Percentiles rank a stretch among this genome's conserved stretches.
These are phyloP conservation scores for Diorhabda sublineata DNA, from an alignment of 1,140 invertebrate genomes.

Conservation along the genomic window DNA sequence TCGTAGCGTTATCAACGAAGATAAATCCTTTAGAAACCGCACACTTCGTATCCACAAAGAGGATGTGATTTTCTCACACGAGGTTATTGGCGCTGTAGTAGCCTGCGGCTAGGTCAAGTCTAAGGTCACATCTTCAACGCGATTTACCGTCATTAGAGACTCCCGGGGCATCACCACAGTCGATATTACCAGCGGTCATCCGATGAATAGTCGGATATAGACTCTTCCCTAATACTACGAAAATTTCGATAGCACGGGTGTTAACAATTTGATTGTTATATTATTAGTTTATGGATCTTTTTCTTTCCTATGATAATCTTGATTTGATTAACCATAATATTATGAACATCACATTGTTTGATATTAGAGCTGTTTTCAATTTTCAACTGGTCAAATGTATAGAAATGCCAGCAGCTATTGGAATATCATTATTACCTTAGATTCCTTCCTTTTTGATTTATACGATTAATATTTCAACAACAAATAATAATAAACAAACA, in stretches of 20 bases:
- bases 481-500: too few relatives aligned
- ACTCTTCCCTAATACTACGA: not conserved
- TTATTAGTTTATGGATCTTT: too few relatives aligned
- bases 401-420: too few relatives aligned
- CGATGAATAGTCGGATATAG: not conserved
- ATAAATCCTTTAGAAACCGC: not conserved
- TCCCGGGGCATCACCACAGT: constrained; percentile 1
- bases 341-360: too few relatives aligned
- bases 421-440: too few relatives aligned
- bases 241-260: not conserved
- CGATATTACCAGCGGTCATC: not conserved
- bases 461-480: too few relatives aligned
- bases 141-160: not conserved
- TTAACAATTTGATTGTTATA: not conserved
- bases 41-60: not conserved
- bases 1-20: too few relatives aligned
- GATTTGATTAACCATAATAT: too few relatives aligned
- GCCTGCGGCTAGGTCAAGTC: constrained; percentile 1
- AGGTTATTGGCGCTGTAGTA: constrained; percentile 1
- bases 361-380: too few relatives aligned
- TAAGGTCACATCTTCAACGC: constrained; percentile 1
- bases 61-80: not conserved
- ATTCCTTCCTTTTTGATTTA: too few relatives aligned
- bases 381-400: too few relatives aligned
- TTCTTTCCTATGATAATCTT: too few relatives aligned